Conservation (phyloP, 2,113 vertebrate species). For the Myiozetetes cayanensis region DNA sequence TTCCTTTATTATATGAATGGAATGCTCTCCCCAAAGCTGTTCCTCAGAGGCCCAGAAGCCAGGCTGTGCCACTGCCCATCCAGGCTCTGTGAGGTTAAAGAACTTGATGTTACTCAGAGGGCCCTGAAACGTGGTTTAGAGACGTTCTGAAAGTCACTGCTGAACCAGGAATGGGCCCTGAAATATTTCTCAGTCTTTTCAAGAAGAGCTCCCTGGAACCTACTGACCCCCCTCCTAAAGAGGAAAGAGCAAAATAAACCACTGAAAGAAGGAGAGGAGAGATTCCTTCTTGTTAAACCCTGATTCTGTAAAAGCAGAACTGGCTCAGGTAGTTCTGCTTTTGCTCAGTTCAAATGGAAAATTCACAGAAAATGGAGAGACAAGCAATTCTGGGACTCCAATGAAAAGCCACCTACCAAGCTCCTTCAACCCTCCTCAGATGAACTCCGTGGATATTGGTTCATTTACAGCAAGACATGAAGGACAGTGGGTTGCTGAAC, state of each 20-base stretch:
- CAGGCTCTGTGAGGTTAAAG: background rate
- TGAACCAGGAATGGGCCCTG: background rate
- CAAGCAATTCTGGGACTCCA: background rate
- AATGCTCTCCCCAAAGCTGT: background rate
- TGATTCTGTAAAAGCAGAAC: slow-evolving; percentile 24
- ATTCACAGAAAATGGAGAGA: background rate
- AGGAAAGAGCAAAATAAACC: background rate
- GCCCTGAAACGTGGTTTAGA: background rate
- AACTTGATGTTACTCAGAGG: background rate
- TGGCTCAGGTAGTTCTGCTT: slow-evolving; percentile 15
- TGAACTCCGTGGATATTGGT: background rate
- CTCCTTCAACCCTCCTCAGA: background rate
- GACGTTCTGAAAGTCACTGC: background rate
- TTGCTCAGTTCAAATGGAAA: background rate
- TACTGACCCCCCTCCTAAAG: background rate
- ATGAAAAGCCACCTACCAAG: background rate
- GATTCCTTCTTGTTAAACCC: background rate
- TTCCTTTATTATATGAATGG: background rate
- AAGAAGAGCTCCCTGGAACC: background rate
- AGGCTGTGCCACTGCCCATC: background rate
- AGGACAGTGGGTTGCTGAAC: background rate
- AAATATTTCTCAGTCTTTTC: background rate
- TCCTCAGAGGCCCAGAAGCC: background rate
- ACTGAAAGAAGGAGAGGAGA: background rate
- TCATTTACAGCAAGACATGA: background rate